Conservation (phyloP, 2,797 vertebrate species). For the Lacerta viridis region DNA sequence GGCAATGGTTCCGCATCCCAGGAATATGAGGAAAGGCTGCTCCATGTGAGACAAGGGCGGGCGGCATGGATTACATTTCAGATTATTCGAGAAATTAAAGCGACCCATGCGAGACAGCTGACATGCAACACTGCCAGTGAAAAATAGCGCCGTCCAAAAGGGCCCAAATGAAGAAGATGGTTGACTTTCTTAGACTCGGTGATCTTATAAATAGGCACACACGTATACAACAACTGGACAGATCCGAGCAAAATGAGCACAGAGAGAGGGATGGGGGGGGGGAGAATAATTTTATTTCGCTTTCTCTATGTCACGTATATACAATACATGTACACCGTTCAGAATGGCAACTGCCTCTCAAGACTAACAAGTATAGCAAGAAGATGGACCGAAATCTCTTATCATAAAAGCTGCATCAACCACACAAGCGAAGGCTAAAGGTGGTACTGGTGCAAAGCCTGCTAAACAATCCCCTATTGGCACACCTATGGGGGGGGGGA, state of each 20-base stretch:
- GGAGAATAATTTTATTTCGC: not conserved
- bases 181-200: not conserved
- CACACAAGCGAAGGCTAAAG: not conserved
- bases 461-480: not conserved
- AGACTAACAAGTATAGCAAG: not conserved
- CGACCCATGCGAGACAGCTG: not conserved
- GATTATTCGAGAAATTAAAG: constrained; percentile 39
- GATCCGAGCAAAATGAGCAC: too few relatives aligned
- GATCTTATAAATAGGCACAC: not conserved
- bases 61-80: constrained; percentile 12
- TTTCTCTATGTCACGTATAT: not conserved
- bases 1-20: rapidly evolving
- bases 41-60: not conserved
- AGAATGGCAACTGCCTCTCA: not conserved
- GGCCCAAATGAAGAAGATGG: constrained; percentile 9
- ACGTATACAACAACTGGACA: not conserved
- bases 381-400: not conserved
- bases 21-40: constrained; percentile 7
- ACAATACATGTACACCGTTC: not conserved
- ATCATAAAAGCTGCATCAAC: not conserved
- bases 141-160: not conserved
- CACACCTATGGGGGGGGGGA: not conserved
- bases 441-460: not conserved
- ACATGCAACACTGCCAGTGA: not conserved
- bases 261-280: not conserved